phyloP scores from a whole-genome alignment of 2,797 vertebrate species.

The Scolopax bukidnonensis region DNA sequence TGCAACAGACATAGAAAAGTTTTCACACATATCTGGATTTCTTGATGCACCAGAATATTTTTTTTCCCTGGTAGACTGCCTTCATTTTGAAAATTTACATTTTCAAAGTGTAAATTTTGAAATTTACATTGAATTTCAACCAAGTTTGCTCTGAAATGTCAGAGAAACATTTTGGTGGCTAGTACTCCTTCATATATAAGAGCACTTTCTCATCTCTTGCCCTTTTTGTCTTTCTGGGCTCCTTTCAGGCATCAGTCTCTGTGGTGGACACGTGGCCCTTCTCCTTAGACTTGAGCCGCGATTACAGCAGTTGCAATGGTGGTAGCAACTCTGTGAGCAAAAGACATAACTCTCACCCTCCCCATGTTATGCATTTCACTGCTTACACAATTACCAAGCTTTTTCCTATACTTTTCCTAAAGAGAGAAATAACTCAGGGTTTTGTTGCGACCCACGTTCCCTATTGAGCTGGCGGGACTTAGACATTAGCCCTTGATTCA shows the following conservation, averaged over 20 bases:
- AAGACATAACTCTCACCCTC: neutral
- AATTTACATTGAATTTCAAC: neutral
- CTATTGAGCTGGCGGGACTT: accelerated
- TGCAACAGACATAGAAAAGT: neutral
- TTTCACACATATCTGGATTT: neutral
- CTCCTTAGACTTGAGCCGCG: neutral
- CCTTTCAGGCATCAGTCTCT: neutral
- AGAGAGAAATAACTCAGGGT: neutral
- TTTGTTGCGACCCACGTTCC: neutral
- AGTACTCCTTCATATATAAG: neutral
- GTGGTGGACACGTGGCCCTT: accelerated
- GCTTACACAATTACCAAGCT: neutral
- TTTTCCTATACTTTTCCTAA: neutral
- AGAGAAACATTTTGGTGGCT: neutral
- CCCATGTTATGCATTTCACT: accelerated
- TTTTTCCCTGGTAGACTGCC: neutral
- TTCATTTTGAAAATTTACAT: neutral
- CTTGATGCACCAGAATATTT: neutral
- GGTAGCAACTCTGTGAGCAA: neutral
- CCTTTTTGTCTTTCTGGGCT: neutral
- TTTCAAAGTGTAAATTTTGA: neutral
- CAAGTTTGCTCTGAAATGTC: neutral
- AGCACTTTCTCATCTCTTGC: neutral
- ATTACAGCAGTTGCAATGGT: neutral
- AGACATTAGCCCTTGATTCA: neutral